Base-by-base conservation (phyloP, 2,797 vertebrate species). In the Pogonophryne albipinna region DNA sequence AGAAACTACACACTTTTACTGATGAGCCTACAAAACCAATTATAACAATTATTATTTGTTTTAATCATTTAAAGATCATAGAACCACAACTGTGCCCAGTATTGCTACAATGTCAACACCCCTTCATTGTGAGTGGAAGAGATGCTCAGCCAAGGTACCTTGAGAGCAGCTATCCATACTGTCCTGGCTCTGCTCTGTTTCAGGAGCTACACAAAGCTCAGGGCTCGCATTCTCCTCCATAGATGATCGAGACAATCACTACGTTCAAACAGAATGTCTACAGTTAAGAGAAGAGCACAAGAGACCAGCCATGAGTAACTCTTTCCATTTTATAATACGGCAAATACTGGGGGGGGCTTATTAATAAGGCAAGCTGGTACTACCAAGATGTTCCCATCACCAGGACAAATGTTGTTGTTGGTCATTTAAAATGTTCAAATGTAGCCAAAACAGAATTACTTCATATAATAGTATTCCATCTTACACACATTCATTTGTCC, bases 201-300 rank as follows among this genome's bases (percentile, higher is more conserved):
- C 93, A 89, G 92, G 89, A 80, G 90, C 88, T 89, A 93, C 85
- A 92, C 93, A 89, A 70, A 91, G 89, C 91, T 93, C 93, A 92
- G 95, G 91, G 85, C 84, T 95, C 82, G 90, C 70, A 93, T 88
- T 94, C 93, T 93, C 94, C 91, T 97, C 96, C 96, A 97, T 96
- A 93, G 92, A 57, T 94, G 73, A 94, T 88, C 85, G 89, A 94
- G 91, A 82, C 90, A 87, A 92, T 71, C 89, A 89, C 86, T 94
- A 93, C 68, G 89, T 92, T 95, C 85, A 94, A 93, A 91, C 78
- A 91, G 84, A 94, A 90, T 78, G 89, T 92, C 93, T 95, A 94
- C 63, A 94, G 85, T 92, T 90, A 89, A 92, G 73, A 94, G 90
- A 93, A 82, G 81, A 93, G 84, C 85, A 93, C 82, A 93, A 83